Conservation (phyloP, 2,797 vertebrate species). For the Pipistrellus pygmaeus region DNA sequence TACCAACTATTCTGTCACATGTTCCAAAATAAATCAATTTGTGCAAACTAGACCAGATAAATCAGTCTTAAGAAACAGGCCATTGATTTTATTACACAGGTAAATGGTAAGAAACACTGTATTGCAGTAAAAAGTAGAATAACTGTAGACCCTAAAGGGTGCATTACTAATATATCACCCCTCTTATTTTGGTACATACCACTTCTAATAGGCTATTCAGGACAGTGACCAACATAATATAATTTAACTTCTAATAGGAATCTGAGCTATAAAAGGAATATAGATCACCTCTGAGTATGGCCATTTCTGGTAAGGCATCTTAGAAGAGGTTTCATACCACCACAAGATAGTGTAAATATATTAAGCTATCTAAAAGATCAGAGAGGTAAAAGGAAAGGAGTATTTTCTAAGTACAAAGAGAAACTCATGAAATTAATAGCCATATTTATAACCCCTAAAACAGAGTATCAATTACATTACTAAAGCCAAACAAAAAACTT, state of each 20-base stretch:
- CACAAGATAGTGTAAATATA: background rate
- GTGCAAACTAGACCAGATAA: constrained; percentile 65
- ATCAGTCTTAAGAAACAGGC: constrained; percentile 58
- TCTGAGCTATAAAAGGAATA: background rate
- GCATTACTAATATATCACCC: background rate
- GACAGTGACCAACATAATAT: background rate
- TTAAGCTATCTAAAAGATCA: background rate
- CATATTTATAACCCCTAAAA: background rate
- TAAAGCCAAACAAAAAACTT: background rate
- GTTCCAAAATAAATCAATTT: constrained; percentile 65
- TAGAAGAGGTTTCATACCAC: background rate
- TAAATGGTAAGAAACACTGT: constrained; percentile 34
- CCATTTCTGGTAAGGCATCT: background rate
- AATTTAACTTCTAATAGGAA: constrained; percentile 17
- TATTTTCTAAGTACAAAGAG: background rate
- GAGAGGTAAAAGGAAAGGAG: background rate
- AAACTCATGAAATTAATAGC: background rate
- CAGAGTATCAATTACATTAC: background rate
- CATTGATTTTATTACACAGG: constrained; percentile 60
- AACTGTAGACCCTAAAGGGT: constrained; percentile 15
- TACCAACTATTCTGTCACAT: constrained; percentile 66
- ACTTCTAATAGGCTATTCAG: constrained; percentile 33
- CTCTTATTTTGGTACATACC: background rate
- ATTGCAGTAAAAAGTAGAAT: constrained; percentile 27
- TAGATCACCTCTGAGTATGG: background rate